phyloP scores from a whole-genome alignment of 2,888 invertebrate species.

The Drosophila pullipes region DNA sequence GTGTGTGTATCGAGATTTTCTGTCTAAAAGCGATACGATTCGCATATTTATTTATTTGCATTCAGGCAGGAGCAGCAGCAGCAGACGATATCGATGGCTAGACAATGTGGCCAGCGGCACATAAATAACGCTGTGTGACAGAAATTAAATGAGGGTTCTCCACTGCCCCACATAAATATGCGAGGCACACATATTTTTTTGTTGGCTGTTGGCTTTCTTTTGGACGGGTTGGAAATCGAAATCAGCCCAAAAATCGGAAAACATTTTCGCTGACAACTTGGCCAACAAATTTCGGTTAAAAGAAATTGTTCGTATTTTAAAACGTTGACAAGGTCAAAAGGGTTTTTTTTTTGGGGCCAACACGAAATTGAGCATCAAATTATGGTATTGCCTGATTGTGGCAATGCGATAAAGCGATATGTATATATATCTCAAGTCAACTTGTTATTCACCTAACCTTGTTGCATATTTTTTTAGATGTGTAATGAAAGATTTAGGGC shows the following conservation, averaged over 20 bases:
- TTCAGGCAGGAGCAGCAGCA: conserved; percentile 7
- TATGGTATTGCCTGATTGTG: conserved; percentile 60
- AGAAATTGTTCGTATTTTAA: conserved; percentile 33
- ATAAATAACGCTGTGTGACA: conserved; percentile 77
- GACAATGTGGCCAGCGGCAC: conserved; percentile 62
- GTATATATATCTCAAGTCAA: neutral
- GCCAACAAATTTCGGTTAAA: conserved; percentile 71
- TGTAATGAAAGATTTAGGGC: neutral
- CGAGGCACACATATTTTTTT: conserved; percentile 26
- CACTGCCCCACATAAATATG: conserved; percentile 57
- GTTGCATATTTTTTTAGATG: neutral
- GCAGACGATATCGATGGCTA: conserved; percentile 62
- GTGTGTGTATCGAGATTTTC: conserved; percentile 29
- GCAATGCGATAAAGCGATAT: conserved; percentile 32
- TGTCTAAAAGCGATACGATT: conserved; percentile 30
- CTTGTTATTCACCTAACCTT: neutral
- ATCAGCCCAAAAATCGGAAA: conserved; percentile 51
- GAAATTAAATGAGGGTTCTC: conserved; percentile 77
- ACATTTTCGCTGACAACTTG: conserved; percentile 64
- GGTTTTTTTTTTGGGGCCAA: conserved; percentile 23
- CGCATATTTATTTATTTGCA: conserved; percentile 75
- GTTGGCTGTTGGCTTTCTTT: neutral
- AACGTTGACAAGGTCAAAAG: conserved; percentile 68
- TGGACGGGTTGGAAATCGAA: conserved; percentile 27
- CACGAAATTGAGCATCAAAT: conserved; percentile 67